A percentile compares a stretch with the other conserved stretches of the same genome.
phyloP scores from a whole-genome alignment of 1,140 invertebrate species.

The Doryteuthis pealeii region DNA sequence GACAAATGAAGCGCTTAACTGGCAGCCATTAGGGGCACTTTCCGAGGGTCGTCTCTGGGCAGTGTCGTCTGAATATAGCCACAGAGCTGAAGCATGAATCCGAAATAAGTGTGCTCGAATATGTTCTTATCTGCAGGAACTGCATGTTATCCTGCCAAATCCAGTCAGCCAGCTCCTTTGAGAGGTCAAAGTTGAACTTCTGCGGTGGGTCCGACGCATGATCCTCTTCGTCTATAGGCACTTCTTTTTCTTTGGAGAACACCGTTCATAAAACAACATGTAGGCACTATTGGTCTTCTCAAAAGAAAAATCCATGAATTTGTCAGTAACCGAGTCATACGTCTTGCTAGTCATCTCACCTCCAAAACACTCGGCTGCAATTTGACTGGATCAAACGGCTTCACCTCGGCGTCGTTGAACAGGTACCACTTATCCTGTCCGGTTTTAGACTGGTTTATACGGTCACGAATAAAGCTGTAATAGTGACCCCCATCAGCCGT shows the following conservation, averaged over 20 bases:
- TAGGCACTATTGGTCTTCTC: constrained; percentile 97
- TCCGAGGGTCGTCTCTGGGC: constrained; percentile 70
- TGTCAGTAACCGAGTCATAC: constrained; percentile 92
- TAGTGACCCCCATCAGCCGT: constrained; percentile 96
- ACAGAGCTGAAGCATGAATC: constrained; percentile 96
- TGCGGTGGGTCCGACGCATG: constrained; percentile 17
- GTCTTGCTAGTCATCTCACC: constrained; percentile 97
- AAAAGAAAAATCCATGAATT: constrained; percentile 96
- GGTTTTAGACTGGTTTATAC: constrained; percentile 48
- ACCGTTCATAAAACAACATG: constrained; percentile 93
- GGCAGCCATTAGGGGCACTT: constrained; percentile 82
- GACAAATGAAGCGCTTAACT: constrained; percentile 90
- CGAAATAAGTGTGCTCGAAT: constrained; percentile 92
- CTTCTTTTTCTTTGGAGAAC: constrained; percentile 50
- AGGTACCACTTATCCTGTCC: constrained; percentile 85
- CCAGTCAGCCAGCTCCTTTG: constrained; percentile 55
- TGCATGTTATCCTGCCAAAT: constrained; percentile 94
- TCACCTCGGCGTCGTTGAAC: constrained; percentile 96
- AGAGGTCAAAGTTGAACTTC: constrained; percentile 56
- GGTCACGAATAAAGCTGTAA: constrained; percentile 91
- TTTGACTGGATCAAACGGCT: constrained; percentile 92
- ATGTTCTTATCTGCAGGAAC: constrained; percentile 94
- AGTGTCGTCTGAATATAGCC: constrained; percentile 88
- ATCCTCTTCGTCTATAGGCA: constrained; percentile 25
- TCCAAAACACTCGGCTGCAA: constrained; percentile 93